Evolutionary conservation across 2,888 invertebrate species (phyloP).

Genomic region (Choreutis nemorana): DNA sequence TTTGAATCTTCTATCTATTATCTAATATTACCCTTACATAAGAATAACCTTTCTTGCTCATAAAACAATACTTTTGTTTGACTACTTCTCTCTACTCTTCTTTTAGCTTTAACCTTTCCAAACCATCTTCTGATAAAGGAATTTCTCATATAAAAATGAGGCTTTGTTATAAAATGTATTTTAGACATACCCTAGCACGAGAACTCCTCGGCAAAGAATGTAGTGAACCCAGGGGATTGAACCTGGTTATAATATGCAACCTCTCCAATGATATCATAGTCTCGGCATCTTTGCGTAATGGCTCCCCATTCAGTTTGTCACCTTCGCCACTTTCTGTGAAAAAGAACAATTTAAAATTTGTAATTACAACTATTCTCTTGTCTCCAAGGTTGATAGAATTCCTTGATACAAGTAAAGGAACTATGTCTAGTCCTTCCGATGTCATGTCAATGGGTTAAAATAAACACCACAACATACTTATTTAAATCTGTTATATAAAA

Average conservation of each 20-base stretch:
- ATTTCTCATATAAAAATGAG: no score
- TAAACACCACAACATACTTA: no score
- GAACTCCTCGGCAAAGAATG: conserved; percentile 74
- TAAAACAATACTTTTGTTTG: no score
- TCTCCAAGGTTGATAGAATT: neutral
- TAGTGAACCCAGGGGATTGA: conserved; percentile 78
- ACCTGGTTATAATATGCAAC: conserved; percentile 76
- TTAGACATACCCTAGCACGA: conserved; percentile 50
- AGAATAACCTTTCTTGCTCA: no score
- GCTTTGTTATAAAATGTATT: no score
- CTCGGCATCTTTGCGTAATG: conserved; percentile 71
- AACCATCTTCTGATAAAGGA: no score
- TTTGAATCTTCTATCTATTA: no score
- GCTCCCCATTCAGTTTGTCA: conserved; percentile 70
- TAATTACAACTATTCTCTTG: neutral
- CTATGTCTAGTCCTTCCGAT: no score
- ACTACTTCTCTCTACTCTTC: conserved; percentile 19
- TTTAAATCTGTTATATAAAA: neutral
- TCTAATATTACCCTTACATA: no score
- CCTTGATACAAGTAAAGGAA: neutral
- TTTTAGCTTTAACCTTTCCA: no score
- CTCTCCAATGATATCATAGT: conserved; percentile 77
- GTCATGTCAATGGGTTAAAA: no score
- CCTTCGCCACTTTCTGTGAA: conserved; percentile 68
- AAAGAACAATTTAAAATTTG: no score